phyloP scores from a whole-genome alignment of 2,113 vertebrate genomes.

The Chloebia gouldiae region DNA sequence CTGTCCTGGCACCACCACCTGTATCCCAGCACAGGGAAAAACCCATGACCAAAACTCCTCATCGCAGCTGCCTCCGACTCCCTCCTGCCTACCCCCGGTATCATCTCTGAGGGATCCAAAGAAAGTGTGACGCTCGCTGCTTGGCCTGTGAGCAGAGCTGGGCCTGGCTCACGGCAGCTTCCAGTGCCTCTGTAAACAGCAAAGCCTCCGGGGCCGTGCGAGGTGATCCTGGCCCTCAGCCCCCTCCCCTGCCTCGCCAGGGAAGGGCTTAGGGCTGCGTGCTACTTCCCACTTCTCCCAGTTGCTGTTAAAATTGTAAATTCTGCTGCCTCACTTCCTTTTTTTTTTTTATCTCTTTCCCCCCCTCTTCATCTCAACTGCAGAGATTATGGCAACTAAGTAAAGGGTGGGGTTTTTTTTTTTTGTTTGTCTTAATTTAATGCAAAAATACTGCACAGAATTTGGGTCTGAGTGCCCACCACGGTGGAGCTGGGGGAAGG shows the following conservation, averaged over 20 bases:
- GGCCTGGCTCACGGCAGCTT: constrained; percentile 48
- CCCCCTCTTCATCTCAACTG: neutral
- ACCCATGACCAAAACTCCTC: constrained; percentile 76
- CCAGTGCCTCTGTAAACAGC: constrained; percentile 62
- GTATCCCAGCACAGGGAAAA: constrained; percentile 5
- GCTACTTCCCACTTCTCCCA: neutral
- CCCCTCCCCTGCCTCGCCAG: neutral
- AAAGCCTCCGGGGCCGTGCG: constrained; percentile 1
- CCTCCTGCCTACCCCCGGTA: neutral
- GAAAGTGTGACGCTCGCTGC: neutral
- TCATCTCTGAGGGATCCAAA: constrained; percentile 49
- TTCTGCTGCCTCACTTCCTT: constrained; percentile 15
- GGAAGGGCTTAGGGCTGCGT: neutral
- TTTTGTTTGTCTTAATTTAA: constrained; percentile 19
- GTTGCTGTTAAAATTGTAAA: constrained; percentile 27
- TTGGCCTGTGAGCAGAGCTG: constrained; percentile 19
- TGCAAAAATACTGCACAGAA: constrained; percentile 48
- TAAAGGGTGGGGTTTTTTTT: neutral
- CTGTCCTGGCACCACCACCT: neutral
- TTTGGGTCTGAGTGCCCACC: neutral
- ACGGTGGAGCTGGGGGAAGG: neutral
- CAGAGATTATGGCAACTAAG: neutral
- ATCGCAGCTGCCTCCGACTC: constrained; percentile 17
- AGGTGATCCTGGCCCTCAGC: neutral
- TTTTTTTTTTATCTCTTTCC: neutral